Conservation (phyloP, 2,888 invertebrate species). For the Nasonia oneida region DNA sequence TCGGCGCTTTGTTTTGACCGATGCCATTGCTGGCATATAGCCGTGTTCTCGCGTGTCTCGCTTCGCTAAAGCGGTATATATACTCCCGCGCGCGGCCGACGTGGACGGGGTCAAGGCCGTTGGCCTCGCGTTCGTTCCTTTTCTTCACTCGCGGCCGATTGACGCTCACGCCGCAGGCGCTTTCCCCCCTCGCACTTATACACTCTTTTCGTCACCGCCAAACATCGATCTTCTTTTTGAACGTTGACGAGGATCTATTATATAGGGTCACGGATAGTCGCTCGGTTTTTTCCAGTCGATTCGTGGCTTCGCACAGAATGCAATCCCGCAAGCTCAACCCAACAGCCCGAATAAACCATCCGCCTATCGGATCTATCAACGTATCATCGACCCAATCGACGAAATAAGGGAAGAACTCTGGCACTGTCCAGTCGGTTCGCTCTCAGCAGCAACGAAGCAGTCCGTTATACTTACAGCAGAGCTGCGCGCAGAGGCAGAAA, state of each 20-base stretch:
- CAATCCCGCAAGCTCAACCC: no score
- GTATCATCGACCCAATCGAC: background rate
- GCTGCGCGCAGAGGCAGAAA: constrained; percentile 66
- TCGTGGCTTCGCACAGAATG: no score
- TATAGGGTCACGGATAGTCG: no score
- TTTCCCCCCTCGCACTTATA: background rate
- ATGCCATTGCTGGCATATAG: background rate
- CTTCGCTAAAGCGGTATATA: constrained; percentile 57
- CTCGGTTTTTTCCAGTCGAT: no score
- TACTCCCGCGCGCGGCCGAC: background rate
- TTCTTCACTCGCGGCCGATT: constrained; percentile 45
- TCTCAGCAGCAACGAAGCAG: background rate
- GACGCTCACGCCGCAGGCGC: constrained; percentile 29
- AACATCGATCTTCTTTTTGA: constrained; percentile 14
- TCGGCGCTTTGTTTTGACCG: constrained; percentile 43
- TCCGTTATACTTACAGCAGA: constrained; percentile 58
- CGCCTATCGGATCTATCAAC: background rate
- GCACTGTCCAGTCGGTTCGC: background rate
- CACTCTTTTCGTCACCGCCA: background rate
- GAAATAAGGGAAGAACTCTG: constrained; percentile 28
- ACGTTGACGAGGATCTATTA: no score
- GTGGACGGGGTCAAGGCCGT: constrained; percentile 77
- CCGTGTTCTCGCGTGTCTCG: constrained; percentile 61
- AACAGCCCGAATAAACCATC: no score
- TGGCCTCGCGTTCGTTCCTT: constrained; percentile 67